These are phyloP conservation scores for Champsocephalus esox DNA, from an alignment of 2,797 vertebrate genomes.

Conservation along the genomic window DNA sequence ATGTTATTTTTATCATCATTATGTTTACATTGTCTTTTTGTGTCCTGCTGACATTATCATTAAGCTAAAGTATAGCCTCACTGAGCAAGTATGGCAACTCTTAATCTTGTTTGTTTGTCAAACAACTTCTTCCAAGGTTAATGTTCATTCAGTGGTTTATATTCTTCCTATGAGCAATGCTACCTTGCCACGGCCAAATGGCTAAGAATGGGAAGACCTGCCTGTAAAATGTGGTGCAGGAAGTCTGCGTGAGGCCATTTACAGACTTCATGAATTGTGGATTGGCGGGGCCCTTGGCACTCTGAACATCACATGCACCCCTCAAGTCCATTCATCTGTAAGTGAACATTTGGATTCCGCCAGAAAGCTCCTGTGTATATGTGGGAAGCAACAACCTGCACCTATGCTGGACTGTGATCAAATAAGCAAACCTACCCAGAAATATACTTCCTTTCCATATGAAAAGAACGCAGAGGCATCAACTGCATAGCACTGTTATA, in stretches of 20 bases:
- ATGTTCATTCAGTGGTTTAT: no score
- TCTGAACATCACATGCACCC: neutral
- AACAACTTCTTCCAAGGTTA: no score
- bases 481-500: neutral
- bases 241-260: neutral
- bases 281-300: neutral
- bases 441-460: neutral
- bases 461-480: neutral
- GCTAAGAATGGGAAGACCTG: neutral
- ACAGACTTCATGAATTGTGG: neutral
- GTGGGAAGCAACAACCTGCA: neutral
- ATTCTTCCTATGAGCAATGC: neutral
- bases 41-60: no score
- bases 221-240: neutral
- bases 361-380: neutral
- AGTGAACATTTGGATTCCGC: conserved; percentile 1
- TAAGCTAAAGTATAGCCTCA: no score
- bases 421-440: neutral
- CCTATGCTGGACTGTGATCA: neutral
- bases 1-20: no score
- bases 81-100: no score
- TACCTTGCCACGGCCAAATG: neutral
- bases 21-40: no score
- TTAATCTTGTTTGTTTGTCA: no score
- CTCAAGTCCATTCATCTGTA: neutral